phyloP scores from a whole-genome alignment of 1,140 invertebrate genomes.

The Procambarus virginalis region DNA sequence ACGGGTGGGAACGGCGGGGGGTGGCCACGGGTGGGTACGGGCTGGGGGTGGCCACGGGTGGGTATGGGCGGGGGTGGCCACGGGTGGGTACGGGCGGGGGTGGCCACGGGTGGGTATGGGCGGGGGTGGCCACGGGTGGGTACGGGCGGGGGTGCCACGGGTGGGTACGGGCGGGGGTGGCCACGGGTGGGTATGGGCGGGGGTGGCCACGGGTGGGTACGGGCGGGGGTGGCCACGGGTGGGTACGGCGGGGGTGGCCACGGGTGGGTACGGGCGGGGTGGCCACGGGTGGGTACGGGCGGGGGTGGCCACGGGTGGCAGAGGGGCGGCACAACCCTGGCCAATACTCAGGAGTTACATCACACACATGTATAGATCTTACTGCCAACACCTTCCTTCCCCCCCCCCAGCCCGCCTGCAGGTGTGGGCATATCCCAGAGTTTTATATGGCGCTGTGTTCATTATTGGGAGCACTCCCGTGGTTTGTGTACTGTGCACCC shows the following conservation, averaged over 20 bases:
- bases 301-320: no score
- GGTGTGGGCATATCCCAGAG: background rate
- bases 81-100: background rate
- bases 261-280: background rate
- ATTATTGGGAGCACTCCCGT: background rate
- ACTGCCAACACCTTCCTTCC: background rate
- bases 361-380: slow-evolving; percentile 20
- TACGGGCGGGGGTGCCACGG: background rate
- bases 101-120: background rate
- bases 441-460: slow-evolving; percentile 21
- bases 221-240: background rate
- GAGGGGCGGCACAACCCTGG: no score
- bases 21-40: background rate
- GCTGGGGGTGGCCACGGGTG: background rate
- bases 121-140: background rate
- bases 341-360: background rate
- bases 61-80: background rate
- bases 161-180: background rate
- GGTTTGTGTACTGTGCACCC: no score
- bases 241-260: background rate
- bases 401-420: background rate
- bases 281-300: background rate
- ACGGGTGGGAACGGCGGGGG: no score
- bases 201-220: background rate
- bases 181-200: background rate